phyloP scores from a whole-genome alignment of 2,797 vertebrate genomes.

The Poeciliopsis turneri region DNA sequence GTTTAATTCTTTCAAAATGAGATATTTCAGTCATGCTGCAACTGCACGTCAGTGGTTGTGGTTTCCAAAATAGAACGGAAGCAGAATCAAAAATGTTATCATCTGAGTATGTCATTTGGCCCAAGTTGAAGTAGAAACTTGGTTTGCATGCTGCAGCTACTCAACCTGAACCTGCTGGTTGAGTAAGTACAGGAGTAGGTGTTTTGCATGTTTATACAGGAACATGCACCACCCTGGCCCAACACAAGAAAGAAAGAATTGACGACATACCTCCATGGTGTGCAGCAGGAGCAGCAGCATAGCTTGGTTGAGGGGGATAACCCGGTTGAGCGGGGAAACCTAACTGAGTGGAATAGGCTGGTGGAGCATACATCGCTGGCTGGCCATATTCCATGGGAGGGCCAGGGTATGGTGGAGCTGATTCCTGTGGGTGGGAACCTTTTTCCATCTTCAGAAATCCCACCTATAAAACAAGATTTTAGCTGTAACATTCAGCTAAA shows the following conservation, averaged over 20 bases:
- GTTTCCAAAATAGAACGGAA: neutral
- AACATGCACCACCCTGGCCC: neutral
- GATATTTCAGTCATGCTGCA: neutral
- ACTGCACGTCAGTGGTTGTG: neutral
- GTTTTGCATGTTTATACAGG: neutral
- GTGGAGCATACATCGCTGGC: constrained; percentile 30
- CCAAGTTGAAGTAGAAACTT: neutral
- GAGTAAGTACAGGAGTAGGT: too few species aligned
- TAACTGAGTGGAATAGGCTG: constrained; percentile 7
- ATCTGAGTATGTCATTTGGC: neutral
- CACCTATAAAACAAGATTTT: constrained; percentile 6
- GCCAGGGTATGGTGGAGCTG: constrained; percentile 72
- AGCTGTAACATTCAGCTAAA: too few species aligned
- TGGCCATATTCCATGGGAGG: constrained; percentile 49
- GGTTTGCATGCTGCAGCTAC: neutral
- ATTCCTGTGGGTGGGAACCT: constrained; percentile 36
- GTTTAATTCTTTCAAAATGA: constrained; percentile 22
- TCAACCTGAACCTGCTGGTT: too few species aligned
- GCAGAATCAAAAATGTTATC: neutral
- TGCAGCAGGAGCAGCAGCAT: constrained; percentile 22
- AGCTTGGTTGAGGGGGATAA: neutral
- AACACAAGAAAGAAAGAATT: neutral
- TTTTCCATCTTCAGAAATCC: constrained; percentile 64
- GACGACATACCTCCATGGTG: constrained; percentile 61
- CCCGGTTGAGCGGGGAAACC: constrained; percentile 18